Conservation (phyloP, 2,113 vertebrate species). For the Mastomys coucha region DNA sequence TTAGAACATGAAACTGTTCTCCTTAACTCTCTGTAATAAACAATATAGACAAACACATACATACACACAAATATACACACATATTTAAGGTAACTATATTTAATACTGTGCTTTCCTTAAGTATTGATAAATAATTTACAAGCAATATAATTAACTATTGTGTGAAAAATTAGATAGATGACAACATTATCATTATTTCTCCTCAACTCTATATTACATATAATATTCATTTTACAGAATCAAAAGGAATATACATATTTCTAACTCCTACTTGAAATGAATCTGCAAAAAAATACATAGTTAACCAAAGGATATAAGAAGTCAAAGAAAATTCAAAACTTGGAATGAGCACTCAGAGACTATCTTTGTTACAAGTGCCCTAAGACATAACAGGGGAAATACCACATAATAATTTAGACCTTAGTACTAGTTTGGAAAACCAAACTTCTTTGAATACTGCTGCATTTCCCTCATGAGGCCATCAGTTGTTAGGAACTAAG, state of each 20-base stretch:
- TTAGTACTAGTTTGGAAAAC: conserved; percentile 1
- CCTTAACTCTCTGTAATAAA: conserved; percentile 36
- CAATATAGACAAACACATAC: background rate
- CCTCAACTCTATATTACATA: background rate
- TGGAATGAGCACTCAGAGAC: background rate
- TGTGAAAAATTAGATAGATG: background rate
- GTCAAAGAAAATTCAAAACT: conserved; percentile 20
- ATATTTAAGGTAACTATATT: background rate
- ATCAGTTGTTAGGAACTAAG: background rate
- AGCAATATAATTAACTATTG: background rate
- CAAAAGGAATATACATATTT: background rate
- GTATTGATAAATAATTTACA: background rate
- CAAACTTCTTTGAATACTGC: conserved; percentile 33
- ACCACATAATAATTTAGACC: background rate
- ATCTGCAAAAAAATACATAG: background rate
- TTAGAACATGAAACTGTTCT: background rate
- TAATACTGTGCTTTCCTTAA: background rate
- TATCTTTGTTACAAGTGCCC: background rate
- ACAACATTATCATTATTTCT: conserved; percentile 32
- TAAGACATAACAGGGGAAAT: conserved; percentile 41
- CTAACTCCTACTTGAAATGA: background rate
- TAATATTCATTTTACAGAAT: background rate
- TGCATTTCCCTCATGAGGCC: background rate
- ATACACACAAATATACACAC: background rate
- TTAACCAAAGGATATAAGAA: conserved; percentile 16